A percentile compares a stretch with the other conserved stretches of the same genome.
Evolutionary conservation across 35 echinoderm and acorn worm genomes (phyloP).

Genomic region (Heliocidaris erythrogramma): DNA sequence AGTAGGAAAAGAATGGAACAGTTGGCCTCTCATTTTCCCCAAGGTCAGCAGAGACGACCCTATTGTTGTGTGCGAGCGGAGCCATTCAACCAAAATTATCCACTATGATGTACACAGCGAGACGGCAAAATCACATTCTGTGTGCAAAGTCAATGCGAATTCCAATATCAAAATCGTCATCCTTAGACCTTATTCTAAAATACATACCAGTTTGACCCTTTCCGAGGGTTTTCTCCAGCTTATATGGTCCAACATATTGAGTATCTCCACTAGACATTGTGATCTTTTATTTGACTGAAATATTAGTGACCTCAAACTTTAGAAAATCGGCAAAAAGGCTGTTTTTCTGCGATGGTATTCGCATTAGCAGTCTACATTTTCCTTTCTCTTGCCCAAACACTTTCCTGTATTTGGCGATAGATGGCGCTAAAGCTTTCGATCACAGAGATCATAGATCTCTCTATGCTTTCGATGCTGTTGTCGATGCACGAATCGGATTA

Average conservation of each 20-base stretch:
- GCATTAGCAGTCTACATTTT: constrained; percentile 48
- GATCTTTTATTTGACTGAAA: constrained; percentile 37
- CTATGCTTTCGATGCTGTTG: too few relatives aligned
- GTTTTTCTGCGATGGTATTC: not conserved
- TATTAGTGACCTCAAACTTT: not conserved
- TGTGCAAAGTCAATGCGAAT: not conserved
- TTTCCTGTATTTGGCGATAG: not conserved
- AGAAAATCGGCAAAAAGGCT: not conserved
- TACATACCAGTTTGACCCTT: constrained; percentile 96
- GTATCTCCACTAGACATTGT: constrained; percentile 88
- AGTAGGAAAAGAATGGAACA: too few relatives aligned
- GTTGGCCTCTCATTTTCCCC: too few relatives aligned
- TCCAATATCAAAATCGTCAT: not conserved
- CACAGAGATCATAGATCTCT: too few relatives aligned
- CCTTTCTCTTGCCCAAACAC: constrained; percentile 3
- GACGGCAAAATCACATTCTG: not conserved
- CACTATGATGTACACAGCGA: too few relatives aligned
- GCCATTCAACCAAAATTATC: too few relatives aligned
- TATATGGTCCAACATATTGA: constrained; percentile 97
- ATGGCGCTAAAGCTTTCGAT: not conserved
- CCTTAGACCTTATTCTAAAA: not conserved
- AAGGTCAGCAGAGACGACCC: too few relatives aligned
- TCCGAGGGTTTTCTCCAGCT: constrained; percentile 96
- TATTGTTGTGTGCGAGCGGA: too few relatives aligned
- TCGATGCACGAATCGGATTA: too few relatives aligned